Evolutionary conservation across 1,140 invertebrate species (phyloP), one percentile per base, ranked within the genome.

Genomic region (Drosophila paulistorum): DNA sequence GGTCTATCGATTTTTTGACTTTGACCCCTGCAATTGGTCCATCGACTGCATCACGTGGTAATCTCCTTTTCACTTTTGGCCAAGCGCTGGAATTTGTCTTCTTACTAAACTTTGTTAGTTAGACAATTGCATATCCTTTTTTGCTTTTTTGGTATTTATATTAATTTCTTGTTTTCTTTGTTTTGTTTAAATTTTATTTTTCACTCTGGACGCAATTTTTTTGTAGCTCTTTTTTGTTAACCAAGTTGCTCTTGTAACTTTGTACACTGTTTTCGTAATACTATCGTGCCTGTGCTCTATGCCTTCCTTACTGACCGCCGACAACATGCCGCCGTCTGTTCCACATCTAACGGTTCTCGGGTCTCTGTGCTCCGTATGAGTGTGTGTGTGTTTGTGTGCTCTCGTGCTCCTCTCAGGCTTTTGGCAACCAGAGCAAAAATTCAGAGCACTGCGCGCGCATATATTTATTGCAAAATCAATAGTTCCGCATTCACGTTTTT

Each of bases 381-480:
- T 17, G 17, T 65, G 62, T 35, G 64, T 48, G 14, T 37, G 35
- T 37, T 10, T 3, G 23, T 26, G 35, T 48, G 6, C 45, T 48
- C 14, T 48, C 14, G 14, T 48, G 14, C 1, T 48, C 14, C 77
- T 74, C 77, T 84, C 74, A n/a, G 59, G 17, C 54, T 65, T 72
- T 84, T 79, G 51, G 65, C 69, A 67, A 55, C 2, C 45, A 51
- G 35, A 37, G 30, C 30, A 30, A 30, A 48, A 85, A 89, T 89
- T 84, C 85, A 78, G 71, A 63, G 77, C 57, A 35, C 55, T 89
- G 84, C 84, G 84, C 84, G 84, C 84, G 84, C 84, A 89, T 79
- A 82, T 89, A 82, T 89, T 75, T 70, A 80, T 87, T 70, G 74
- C 65, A 80, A 86, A 87, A 87, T 87, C 83, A 78, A 87, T 87